Evolutionary conservation across 2,113 vertebrate genomes (phyloP).

Genomic region (Asarcornis scutulata): DNA sequence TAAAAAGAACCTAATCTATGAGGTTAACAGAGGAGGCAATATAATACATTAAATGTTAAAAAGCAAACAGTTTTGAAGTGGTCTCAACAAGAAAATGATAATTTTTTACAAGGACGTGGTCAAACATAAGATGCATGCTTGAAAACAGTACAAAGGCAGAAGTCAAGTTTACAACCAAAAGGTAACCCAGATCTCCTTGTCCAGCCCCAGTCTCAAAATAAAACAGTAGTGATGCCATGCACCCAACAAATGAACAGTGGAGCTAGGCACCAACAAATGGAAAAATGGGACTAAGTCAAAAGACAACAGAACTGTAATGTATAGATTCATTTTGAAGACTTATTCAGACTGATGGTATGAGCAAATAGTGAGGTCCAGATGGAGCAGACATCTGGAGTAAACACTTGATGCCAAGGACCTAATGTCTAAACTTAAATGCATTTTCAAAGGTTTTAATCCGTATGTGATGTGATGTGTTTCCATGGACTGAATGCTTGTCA

Average conservation of each 20-base stretch:
- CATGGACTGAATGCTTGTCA: neutral
- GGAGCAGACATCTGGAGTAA: neutral
- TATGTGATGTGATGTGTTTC: neutral
- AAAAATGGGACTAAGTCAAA: neutral
- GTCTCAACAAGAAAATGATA: neutral
- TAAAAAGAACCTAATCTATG: neutral
- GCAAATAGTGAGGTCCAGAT: neutral
- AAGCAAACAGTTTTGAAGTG: neutral
- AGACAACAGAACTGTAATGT: neutral
- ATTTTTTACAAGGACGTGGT: neutral
- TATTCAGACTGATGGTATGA: neutral
- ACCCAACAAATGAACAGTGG: neutral
- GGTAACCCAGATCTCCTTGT: neutral
- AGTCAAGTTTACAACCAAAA: neutral
- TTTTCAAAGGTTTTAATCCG: neutral
- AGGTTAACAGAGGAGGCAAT: neutral
- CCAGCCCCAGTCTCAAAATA: neutral
- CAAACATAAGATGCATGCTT: neutral
- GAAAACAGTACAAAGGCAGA: neutral
- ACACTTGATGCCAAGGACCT: neutral
- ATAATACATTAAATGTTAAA: neutral
- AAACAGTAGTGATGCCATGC: neutral
- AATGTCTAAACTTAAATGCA: neutral
- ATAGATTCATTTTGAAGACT: neutral
- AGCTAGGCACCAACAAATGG: neutral